Conservation (phyloP, 2,888 invertebrate species). For the Oligia fasciuncula region DNA sequence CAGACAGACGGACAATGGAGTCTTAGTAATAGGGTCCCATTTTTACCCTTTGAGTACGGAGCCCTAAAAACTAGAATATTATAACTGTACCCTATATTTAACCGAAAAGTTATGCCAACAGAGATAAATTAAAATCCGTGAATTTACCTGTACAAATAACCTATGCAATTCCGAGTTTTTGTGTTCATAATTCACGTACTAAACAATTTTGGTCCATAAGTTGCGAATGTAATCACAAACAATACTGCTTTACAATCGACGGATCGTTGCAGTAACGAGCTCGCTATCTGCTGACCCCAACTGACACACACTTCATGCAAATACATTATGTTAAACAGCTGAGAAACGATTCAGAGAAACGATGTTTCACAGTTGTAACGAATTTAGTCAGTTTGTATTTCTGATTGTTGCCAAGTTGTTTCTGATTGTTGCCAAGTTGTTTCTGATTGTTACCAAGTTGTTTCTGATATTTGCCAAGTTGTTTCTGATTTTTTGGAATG, state of each 20-base stretch:
- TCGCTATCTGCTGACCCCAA: conserved; percentile 63
- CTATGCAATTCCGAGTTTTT: conserved; percentile 26
- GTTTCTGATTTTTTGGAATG: too few relatives aligned
- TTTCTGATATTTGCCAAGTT: too few relatives aligned
- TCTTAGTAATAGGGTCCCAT: too few relatives aligned
- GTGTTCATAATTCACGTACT: conserved; percentile 42
- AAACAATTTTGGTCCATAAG: conserved; percentile 50
- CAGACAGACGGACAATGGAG: too few relatives aligned
- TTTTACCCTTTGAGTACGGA: too few relatives aligned
- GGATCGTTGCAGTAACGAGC: conserved; percentile 43
- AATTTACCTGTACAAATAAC: conserved; percentile 37
- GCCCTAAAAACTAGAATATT: background rate
- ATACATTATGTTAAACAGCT: conserved; percentile 68
- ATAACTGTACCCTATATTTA: background rate
- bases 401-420: too few relatives aligned
- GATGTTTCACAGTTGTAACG: conserved; percentile 6
- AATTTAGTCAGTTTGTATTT: background rate
- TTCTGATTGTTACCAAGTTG: too few relatives aligned
- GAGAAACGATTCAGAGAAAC: conserved; percentile 28
- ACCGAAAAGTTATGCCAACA: conserved; percentile 11
- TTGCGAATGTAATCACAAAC: conserved; percentile 52
- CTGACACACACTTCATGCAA: conserved; percentile 63
- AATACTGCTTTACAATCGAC: conserved; percentile 51
- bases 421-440: too few relatives aligned
- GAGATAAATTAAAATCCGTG: conserved; percentile 37